Evolutionary conservation across 2,888 invertebrate species (phyloP).

Genomic region (Labia minor): DNA sequence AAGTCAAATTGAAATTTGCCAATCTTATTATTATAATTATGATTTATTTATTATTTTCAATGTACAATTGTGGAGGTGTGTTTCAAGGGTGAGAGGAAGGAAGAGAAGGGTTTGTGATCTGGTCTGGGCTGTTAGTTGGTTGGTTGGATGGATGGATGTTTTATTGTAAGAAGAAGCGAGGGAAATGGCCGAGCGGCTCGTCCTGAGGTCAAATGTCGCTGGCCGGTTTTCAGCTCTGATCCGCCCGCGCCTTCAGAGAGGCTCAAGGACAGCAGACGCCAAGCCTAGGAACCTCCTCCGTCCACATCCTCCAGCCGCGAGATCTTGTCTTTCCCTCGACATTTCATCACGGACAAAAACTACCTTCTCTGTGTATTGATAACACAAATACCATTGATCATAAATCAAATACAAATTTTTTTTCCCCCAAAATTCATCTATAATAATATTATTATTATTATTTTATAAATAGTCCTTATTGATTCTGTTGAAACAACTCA

Average conservation of each 20-base stretch:
- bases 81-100: too few species aligned
- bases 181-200: not conserved
- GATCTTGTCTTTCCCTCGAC: slow-evolving; percentile 1
- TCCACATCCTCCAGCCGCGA: not conserved
- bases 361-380: not conserved
- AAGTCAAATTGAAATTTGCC: too few species aligned
- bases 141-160: too few species aligned
- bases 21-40: too few species aligned
- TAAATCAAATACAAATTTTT: not conserved
- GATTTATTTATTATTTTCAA: too few species aligned
- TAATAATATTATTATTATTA: too few species aligned
- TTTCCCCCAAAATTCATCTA: not conserved
- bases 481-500: not conserved
- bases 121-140: too few species aligned
- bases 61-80: too few species aligned
- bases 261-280: not conserved
- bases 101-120: too few species aligned
- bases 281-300: not conserved
- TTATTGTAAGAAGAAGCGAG: not conserved
- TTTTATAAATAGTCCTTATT: not conserved
- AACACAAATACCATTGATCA: not conserved
- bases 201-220: slow-evolving; percentile 13
- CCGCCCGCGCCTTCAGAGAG: slow-evolving; percentile 4
- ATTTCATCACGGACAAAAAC: slow-evolving; percentile 1
- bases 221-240: not conserved